A percentile compares a stretch with the other conserved stretches of the same genome.
Evolutionary conservation across 35 echinoderm and acorn worm species (phyloP).

Genomic region (Patiria miniata): DNA sequence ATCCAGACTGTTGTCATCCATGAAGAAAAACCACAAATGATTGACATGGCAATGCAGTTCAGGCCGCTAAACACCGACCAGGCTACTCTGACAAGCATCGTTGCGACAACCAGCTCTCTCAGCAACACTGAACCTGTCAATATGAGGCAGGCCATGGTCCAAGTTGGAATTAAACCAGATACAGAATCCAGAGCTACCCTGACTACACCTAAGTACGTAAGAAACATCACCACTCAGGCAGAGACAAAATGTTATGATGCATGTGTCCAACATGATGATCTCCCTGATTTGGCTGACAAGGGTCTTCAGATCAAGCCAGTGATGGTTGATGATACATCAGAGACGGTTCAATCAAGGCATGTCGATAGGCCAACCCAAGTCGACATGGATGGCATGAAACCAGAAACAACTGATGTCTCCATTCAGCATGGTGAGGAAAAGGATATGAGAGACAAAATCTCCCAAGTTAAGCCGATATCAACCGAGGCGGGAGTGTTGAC

Average conservation of each 20-base stretch:
- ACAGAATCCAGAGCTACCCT: background rate
- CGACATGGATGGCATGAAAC: background rate
- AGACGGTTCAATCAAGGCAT: background rate
- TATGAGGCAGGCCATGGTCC: background rate
- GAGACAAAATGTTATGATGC: conserved; percentile 5
- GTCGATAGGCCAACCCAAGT: background rate
- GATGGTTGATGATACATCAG: conserved; percentile 7
- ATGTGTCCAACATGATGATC: conserved; percentile 6
- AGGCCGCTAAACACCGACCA: background rate
- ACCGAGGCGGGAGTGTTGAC: background rate
- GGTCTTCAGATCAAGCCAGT: conserved; percentile 44
- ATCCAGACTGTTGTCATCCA: background rate
- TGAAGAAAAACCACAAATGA: conserved; percentile 15
- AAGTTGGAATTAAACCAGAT: background rate
- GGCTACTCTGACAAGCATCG: background rate
- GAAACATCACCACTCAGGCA: conserved; percentile 10
- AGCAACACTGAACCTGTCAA: background rate
- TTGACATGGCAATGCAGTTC: background rate
- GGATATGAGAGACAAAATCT: background rate
- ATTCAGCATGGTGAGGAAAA: background rate
- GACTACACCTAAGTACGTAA: background rate
- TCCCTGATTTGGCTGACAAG: background rate
- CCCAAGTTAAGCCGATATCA: conserved; percentile 17
- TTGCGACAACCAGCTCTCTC: background rate
- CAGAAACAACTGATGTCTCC: background rate